Base-by-base conservation (phyloP, 2,113 vertebrate genomes). In the Coryphaenoides rupestris region DNA sequence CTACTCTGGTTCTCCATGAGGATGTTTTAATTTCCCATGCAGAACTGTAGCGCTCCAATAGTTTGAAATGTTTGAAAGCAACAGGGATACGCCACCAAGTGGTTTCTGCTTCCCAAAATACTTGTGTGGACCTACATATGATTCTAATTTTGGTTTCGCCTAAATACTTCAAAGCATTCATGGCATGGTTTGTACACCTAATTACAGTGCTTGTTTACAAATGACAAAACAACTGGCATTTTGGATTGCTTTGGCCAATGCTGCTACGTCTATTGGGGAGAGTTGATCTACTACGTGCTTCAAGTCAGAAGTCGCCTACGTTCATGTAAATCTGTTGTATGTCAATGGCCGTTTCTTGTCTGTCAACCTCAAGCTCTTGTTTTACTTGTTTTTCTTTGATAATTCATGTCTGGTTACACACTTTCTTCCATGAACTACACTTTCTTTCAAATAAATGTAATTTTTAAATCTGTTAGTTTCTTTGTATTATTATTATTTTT, bases 381-480 rank as follows among this genome's bases (percentile, higher is more conserved):
- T 50, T 23, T 21, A 10, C 46, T 62, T 70, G 21, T 63, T 21
- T 40, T 7, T 66, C 54, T 19, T 54, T 59, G 47, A 58, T 84
- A 23, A 70, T 74, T 74, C 19, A 17, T 47, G n/a, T 19, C 68
- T 75, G 33, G 33, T 40, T 40, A 40, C 4, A 40, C 33, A 40
- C 33, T 40, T 40, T 9, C 33, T 40, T 40, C 9, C 28, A 7
- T 33, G 28, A 33, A 33, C 5, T 33, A 33, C 28, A 7, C 33
- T 76, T 40, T 71, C n/a, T 67, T 75, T 66, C 65, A 60, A 85
- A 86, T 85, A 85, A 88, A 84, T 63, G 50, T 57, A 17, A 75
- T 49, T 17, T 58, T n/a, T 21, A 73, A 61, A 69, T 0, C 1
- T 23, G 22, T 28, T 28, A 23, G 61, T 47, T 12, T 19, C 2